Percentiles rank a stretch among this genome's conserved stretches.
Evolutionary conservation across 2,113 vertebrate species (phyloP).

Genomic region (Cavia aperea): DNA sequence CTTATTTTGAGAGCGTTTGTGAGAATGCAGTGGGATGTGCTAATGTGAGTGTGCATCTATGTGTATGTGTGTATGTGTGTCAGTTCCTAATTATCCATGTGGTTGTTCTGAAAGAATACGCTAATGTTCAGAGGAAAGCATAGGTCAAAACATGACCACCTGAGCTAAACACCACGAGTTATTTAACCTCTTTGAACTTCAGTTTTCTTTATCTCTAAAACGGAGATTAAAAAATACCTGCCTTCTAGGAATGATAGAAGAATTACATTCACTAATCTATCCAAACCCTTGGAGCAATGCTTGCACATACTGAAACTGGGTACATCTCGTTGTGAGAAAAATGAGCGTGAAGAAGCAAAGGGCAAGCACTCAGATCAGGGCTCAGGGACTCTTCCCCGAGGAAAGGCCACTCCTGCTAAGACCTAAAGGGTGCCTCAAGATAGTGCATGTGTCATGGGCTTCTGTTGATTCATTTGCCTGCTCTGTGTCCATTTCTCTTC

Average conservation of each 20-base stretch:
- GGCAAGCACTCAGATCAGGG: background rate
- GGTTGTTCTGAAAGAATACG: background rate
- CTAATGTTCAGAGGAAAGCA: background rate
- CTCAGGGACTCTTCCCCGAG: background rate
- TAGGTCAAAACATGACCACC: background rate
- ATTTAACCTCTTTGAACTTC: background rate
- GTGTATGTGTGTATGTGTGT: background rate
- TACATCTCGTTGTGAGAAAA: background rate
- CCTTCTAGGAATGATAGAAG: background rate
- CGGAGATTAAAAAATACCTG: background rate
- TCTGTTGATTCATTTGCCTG: background rate
- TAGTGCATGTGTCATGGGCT: background rate
- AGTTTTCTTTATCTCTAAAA: background rate
- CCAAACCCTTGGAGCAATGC: background rate
- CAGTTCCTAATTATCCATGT: background rate
- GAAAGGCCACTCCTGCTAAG: background rate
- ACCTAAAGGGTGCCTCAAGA: background rate
- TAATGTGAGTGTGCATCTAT: rapidly evolving
- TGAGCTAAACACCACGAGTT: background rate
- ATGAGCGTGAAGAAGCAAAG: background rate
- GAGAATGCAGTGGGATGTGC: background rate
- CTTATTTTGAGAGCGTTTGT: background rate
- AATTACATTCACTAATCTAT: background rate
- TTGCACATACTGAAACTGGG: background rate
- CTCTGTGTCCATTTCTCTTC: background rate